A percentile compares a stretch with the other conserved stretches of the same genome.
phyloP scores from a whole-genome alignment of 30 jellyfish, hydroid and myxozoan species.

The Aurelia sp. region DNA sequence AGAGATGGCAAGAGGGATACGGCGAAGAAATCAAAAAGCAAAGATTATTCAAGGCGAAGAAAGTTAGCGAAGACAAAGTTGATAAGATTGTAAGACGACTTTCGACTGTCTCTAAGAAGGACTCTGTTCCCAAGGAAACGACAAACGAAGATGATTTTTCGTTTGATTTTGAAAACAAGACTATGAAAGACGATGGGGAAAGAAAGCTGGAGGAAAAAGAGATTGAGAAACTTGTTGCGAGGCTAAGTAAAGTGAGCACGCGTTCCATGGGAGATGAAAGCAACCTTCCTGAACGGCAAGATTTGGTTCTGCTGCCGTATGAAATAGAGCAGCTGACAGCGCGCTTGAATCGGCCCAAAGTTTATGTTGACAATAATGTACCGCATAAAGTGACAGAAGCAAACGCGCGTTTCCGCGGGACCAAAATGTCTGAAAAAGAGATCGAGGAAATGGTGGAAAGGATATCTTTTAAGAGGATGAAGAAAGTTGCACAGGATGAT shows the following conservation, averaged over 20 bases:
- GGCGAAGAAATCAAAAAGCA: slow-evolving; percentile 18
- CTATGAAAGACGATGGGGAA: slow-evolving; percentile 6
- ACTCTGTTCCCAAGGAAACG: not conserved
- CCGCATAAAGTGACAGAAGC: not conserved
- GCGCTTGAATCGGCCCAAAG: slow-evolving; percentile 36
- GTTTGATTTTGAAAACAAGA: slow-evolving; percentile 19
- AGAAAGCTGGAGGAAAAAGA: slow-evolving; percentile 43
- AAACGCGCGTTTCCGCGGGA: slow-evolving; percentile 7
- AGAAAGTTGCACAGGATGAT: not conserved
- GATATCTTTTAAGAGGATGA: slow-evolving; percentile 23
- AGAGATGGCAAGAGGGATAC: slow-evolving; percentile 55
- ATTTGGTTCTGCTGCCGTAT: not conserved
- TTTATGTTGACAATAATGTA: not conserved
- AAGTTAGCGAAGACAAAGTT: slow-evolving; percentile 23
- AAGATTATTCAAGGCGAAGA: slow-evolving; percentile 18
- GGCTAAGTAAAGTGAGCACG: slow-evolving; percentile 40
- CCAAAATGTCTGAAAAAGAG: slow-evolving; percentile 15
- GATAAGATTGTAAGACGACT: slow-evolving; percentile 35
- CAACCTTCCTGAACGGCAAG: not conserved
- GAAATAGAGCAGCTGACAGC: slow-evolving; percentile 23
- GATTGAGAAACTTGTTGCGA: slow-evolving; percentile 41
- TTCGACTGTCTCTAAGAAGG: slow-evolving; percentile 20
- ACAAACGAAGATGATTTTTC: not conserved
- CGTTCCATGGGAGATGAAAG: not conserved
- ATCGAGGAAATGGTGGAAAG: slow-evolving; percentile 25